Evolutionary conservation across 2,888 invertebrate species (phyloP).

Genomic region (Hirtodrosophila alboralis): DNA sequence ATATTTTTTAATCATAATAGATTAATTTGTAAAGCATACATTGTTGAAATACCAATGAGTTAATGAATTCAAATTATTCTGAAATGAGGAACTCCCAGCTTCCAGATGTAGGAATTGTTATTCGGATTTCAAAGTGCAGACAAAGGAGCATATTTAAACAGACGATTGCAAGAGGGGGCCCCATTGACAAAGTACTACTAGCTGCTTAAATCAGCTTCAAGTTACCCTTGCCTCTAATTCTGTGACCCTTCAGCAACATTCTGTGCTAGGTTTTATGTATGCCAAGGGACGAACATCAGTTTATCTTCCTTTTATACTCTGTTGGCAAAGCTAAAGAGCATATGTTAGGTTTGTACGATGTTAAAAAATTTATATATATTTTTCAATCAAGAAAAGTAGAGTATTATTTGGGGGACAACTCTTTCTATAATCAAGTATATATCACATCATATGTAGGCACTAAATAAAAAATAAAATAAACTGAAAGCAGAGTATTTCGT

Average conservation of each 20-base stretch:
- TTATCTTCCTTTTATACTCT: conserved; percentile 47
- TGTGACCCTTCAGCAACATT: neutral
- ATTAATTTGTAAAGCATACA: no score
- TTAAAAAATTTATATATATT: conserved; percentile 5
- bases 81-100: conserved; percentile 1
- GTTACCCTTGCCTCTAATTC: neutral
- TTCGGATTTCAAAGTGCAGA: neutral
- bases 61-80: neutral
- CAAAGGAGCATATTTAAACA: conserved; percentile 11
- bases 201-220: conserved; percentile 13
- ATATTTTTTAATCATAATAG: no score
- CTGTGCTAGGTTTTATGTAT: conserved; percentile 46
- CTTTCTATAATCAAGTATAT: no score
- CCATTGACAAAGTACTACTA: conserved; percentile 20
- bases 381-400: no score
- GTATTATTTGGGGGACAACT: no score
- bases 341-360: no score
- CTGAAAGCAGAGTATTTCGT: no score
- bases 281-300: conserved; percentile 38
- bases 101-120: conserved; percentile 2
- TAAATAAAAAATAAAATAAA: no score
- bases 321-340: no score
- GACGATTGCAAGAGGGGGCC: conserved; percentile 6
- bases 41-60: no score
- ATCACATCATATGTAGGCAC: no score